Evolutionary conservation across 2,113 vertebrate genomes (phyloP), one percentile per base, ranked within the genome.

Genomic region (Oenanthe melanoleuca): DNA sequence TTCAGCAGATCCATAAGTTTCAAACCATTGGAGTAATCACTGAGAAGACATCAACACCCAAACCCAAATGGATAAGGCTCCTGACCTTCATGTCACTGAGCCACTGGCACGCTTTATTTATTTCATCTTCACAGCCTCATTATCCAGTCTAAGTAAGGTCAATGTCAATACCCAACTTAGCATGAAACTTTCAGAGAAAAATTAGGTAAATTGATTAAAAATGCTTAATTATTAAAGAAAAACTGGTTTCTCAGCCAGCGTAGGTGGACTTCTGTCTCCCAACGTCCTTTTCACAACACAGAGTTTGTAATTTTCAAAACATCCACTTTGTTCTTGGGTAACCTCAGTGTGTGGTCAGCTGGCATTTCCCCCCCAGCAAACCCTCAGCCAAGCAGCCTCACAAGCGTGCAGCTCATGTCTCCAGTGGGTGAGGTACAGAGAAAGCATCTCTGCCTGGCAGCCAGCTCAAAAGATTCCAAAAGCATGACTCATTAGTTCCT

Each of bases 321-420:
- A 40, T 1, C 1, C 18, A 40, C 0, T 0, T 69, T 79, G 16
- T 44, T n/a, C 49, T 29, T 25, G 12, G 55, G 4, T 44, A 83
- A 53, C n/a, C 38, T 52, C 2, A 1, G 11, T 1, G 0, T 75
- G 29, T 4, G 3, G 21, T 69, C 75, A 86, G 16, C n/a, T 31
- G 45, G 33, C 4, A 15, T 60, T 83, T 86, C n/a, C 37, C 70
- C 59, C 23, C 9, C 25, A 23, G 65, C 15, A 73, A 90, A 24
- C 9, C 31, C 37, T 82, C 28, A 65, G 37, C 45, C 59, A 37
- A n/a, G 45, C 49, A 72, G 18, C 21, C 14, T 59, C 42, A 38
- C 34, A 45, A 60, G 38, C 12, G 38, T 70, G 52, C 50, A 63
- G 19, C 42, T 66, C 47, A 5, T 29, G 28, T 71, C 78, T 67